Base-by-base conservation (phyloP, 1,140 invertebrate species). In the Platyscapa corneri region DNA sequence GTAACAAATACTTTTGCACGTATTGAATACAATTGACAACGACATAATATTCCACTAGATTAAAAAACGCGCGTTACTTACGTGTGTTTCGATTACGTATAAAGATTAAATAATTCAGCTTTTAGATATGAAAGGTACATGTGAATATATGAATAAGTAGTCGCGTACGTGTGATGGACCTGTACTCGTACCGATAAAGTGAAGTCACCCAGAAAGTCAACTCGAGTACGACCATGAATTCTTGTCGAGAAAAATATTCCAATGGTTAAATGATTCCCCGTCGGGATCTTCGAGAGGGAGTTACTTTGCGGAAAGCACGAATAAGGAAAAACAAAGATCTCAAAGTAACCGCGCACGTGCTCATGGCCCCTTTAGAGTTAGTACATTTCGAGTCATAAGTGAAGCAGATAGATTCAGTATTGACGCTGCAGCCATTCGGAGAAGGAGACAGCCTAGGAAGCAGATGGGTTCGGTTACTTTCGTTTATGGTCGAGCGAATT, bases 271-370 rank as follows among this genome's bases (percentile, higher is more conserved):
- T 37, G 37, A 70, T 37, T 34, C 67, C 16, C 32, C 16, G 20
- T 32, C 37, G 16, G 32, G 34, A 70, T 37, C n/a, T 70, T 16
- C 20, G 34, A 37, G 32, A 34, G 64, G 64, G 64, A 67, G 8
- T 32, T 34, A 34, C 64, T 67, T 67, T 12, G 18, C 20, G 20
- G 14, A 70, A 70, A 37, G 18, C 32, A 37, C 37, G 67, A 70
- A 70, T 70, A 70, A 70, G 10, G n/a, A 70, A 37, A 70, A 70
- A 70, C 67, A 70, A 70, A 37, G 32, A 70, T 37, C 32, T 70
- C 34, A 37, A 70, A 37, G 67, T 70, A 8, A 34, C 34, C 8
- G 32, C 3, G 16, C 3, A n/a, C 0, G 30, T 70, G 16, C 30
- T 70, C 67, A 37, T 30, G 14, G 10, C 32, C 34, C 67, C 34